Conservation (phyloP, 2,113 vertebrate genomes). For the Mastomys natalensis region DNA sequence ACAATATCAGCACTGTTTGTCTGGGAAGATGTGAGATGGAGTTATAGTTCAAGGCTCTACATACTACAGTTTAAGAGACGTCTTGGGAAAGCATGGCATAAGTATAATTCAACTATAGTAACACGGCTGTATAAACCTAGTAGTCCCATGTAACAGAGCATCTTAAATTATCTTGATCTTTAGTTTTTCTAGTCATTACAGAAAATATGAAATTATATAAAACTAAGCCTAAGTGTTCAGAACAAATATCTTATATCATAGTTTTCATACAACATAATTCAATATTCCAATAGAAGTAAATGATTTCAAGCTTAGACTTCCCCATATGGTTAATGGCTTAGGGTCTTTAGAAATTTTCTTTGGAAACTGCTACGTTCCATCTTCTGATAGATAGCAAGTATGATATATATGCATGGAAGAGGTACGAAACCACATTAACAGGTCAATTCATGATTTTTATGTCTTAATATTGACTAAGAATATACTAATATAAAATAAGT, state of each 20-base stretch:
- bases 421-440: not conserved
- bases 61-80: too few species aligned
- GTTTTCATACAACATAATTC: not conserved
- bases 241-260: not conserved
- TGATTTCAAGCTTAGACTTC: not conserved
- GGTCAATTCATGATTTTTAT: constrained; percentile 4
- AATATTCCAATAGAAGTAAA: not conserved
- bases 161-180: not conserved
- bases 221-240: not conserved
- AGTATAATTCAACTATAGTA: not conserved
- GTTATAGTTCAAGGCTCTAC: not conserved
- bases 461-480: not conserved
- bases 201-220: not conserved
- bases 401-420: not conserved
- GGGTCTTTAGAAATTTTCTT: not conserved
- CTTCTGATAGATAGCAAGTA: not conserved
- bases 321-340: not conserved
- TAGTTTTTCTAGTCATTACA: constrained; percentile 6
- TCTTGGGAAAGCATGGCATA: not conserved
- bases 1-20: not conserved
- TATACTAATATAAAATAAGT: not conserved
- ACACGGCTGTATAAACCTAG: not conserved
- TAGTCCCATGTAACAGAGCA: not conserved
- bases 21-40: not conserved
- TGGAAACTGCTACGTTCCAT: not conserved